Base-by-base conservation (phyloP, 1,140 invertebrate genomes). In the Drosophila jambulina region DNA sequence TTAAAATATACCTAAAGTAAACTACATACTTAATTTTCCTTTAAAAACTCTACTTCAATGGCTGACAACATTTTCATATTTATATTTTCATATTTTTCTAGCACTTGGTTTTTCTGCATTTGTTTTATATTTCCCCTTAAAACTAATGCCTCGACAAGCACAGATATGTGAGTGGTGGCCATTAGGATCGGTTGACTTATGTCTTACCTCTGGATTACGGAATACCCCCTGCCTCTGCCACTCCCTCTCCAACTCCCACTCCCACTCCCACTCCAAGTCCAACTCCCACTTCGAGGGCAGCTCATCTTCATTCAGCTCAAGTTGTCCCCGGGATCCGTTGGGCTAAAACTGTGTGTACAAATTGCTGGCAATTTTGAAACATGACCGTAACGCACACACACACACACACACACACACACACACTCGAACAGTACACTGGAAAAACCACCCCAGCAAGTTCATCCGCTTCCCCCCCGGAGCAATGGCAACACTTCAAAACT, bases 401-500 rank as follows among this genome's bases (percentile, higher is more conserved):
- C 54, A 45, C 63, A 34, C 19, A 49, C 13, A n/a, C 62, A n/a
- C n/a, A 29, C 15, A 32, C 8, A 19, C 15, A 45, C 15, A 29
- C 43, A 21, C 27, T 29, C 4, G n/a, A 21, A 23, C 4, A 17
- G 32, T 54, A 54, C 29, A 25, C 25, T 21, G 64, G n/a, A 36
- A 62, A 40, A 59, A 38, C 25, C 53, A 36, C 25, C 29, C 34
- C 53, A 25, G 27, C 51, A 54, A 32, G 29, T 23, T 43, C 48
- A 75, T n/a, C 29, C 21, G 42, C 25, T 42, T 32, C 61, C 29
- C 19, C 43, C 21, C 48, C 59, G 58, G 40, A 53, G 43, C 53
- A 48, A 51, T 45, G 62, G 72, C 62, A 49, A 58, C 81, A 84
- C 81, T 84, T 84, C 77, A 85, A 74, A 85, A 85, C 67, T 84